A percentile compares a stretch with the other conserved stretches of the same genome.
These are phyloP conservation scores for Myrmophylax atrothorax DNA, from an alignment of 2,113 vertebrate species.

Conservation along the genomic window DNA sequence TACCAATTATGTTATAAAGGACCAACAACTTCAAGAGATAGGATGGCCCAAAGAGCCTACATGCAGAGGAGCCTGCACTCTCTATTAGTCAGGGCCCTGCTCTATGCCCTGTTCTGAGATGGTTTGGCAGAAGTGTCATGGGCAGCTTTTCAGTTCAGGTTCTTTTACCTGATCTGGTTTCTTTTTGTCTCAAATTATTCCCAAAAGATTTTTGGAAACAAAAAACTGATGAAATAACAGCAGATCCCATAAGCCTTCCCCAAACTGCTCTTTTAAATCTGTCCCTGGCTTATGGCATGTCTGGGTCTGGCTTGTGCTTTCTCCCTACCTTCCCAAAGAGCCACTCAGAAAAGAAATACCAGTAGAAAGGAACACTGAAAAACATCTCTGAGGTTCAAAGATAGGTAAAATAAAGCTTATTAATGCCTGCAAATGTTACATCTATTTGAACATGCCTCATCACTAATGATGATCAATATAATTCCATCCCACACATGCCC, in stretches of 20 bases:
- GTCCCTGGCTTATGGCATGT: neutral
- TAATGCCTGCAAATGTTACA: slow-evolving; percentile 1
- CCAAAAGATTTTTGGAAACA: neutral
- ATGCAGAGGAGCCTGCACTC: slow-evolving; percentile 67
- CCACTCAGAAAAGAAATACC: neutral
- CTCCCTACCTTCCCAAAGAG: neutral
- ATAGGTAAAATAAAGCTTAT: slow-evolving; percentile 31
- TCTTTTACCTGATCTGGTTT: neutral
- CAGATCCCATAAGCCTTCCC: slow-evolving; percentile 35
- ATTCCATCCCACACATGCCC: slow-evolving; percentile 38
- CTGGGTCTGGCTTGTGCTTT: slow-evolving; percentile 11
- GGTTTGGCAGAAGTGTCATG: slow-evolving; percentile 41
- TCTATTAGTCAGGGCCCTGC: slow-evolving; percentile 39
- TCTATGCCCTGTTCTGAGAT: neutral
- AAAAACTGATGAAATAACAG: neutral
- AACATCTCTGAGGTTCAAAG: slow-evolving; percentile 38
- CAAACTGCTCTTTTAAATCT: slow-evolving; percentile 15
- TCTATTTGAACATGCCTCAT: slow-evolving; percentile 19
- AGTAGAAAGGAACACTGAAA: slow-evolving; percentile 14
- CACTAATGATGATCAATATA: slow-evolving; percentile 14
- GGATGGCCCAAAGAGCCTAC: slow-evolving; percentile 74
- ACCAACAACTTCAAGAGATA: slow-evolving; percentile 76
- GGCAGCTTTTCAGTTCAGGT: slow-evolving; percentile 37
- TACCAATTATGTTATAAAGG: slow-evolving; percentile 72
- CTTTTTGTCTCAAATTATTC: neutral